A percentile compares a stretch with the other conserved stretches of the same genome.
Conservation (phyloP, 2,888 invertebrate species). For the Tanaodytes sp. region DNA sequence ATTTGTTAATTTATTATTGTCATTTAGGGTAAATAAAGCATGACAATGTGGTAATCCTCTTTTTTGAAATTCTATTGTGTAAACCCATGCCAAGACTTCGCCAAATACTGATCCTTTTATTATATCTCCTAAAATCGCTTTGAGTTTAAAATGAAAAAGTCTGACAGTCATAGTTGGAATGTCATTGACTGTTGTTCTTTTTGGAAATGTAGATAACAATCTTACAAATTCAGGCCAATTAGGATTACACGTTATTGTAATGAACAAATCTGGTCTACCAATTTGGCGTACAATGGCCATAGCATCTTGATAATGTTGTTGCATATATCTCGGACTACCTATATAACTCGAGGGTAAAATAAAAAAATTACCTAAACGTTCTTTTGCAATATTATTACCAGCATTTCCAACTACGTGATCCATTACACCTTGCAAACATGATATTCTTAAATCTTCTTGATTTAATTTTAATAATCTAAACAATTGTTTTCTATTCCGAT, state of each 20-base stretch:
- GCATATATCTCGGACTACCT: constrained; percentile 21
- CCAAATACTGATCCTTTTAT: neutral
- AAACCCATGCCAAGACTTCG: neutral
- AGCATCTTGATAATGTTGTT: constrained; percentile 15
- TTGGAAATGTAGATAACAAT: neutral
- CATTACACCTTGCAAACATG: constrained; percentile 1
- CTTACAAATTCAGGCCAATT: too few relatives aligned
- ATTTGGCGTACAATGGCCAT: too few relatives aligned
- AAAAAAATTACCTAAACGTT: constrained; percentile 1
- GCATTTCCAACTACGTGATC: too few relatives aligned
- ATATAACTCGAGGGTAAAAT: too few relatives aligned
- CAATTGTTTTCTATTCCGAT: neutral
- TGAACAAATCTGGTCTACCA: too few relatives aligned
- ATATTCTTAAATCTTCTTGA: constrained; percentile 4
- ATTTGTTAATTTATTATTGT: constrained; percentile 7
- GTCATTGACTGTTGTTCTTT: neutral
- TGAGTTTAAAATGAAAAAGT: too few relatives aligned
- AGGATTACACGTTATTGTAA: too few relatives aligned
- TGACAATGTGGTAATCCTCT: constrained; percentile 3
- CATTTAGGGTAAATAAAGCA: neutral
- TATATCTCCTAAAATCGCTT: neutral
- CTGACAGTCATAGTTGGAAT: too few relatives aligned
- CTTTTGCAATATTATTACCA: neutral
- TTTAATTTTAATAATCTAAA: constrained; percentile 8
- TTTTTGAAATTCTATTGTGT: too few relatives aligned